Evolutionary conservation across 2,888 invertebrate species (phyloP).

Genomic region (Gastrophysa polygoni): DNA sequence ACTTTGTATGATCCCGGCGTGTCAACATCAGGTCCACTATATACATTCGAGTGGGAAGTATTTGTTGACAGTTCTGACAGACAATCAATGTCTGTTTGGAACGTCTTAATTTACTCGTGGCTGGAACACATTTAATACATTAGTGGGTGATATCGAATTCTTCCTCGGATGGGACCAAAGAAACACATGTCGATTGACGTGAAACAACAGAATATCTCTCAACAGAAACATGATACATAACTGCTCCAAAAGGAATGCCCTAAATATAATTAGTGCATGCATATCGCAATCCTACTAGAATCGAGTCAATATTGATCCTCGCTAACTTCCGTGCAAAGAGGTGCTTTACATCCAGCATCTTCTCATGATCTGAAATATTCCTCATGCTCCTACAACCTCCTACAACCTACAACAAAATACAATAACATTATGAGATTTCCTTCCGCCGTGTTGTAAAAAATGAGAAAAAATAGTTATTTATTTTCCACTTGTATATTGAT

Average conservation of each 20-base stretch:
- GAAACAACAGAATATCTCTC: conserved; percentile 9
- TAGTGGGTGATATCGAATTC: conserved; percentile 27
- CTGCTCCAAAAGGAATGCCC: neutral
- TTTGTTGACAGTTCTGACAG: conserved; percentile 3
- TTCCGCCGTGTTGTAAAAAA: no score
- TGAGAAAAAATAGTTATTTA: no score
- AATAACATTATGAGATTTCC: no score
- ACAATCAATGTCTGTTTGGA: conserved; percentile 7
- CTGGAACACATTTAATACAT: conserved; percentile 25
- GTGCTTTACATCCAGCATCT: no score
- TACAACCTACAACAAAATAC: no score
- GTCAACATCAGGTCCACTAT: neutral
- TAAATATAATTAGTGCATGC: neutral
- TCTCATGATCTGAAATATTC: no score
- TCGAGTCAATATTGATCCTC: no score
- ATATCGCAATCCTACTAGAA: no score
- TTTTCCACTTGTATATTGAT: no score
- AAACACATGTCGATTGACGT: conserved; percentile 20
- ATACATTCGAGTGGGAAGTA: neutral
- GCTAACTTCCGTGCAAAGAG: no score
- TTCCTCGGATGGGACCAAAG: conserved; percentile 7
- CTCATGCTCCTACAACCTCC: no score
- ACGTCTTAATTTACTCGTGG: conserved; percentile 21
- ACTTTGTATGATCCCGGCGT: neutral
- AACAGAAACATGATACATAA: conserved; percentile 12